Base-by-base conservation (phyloP, 2,797 vertebrate species). In the Discoglossus pictus region DNA sequence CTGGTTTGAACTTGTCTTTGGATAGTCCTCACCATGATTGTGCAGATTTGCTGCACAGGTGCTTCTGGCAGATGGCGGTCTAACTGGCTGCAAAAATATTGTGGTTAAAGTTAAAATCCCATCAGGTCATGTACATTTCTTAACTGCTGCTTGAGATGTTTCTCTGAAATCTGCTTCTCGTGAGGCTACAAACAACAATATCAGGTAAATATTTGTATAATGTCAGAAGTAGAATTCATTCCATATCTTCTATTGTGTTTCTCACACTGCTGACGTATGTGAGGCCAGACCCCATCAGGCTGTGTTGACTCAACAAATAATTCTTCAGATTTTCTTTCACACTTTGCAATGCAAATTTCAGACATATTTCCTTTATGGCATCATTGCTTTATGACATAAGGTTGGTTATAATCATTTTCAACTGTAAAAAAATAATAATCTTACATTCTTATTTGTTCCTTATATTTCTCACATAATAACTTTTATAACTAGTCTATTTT, bases 281-380 rank as follows among this genome's bases (percentile, higher is more conserved):
- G 25, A 70, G 46, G 31, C 51, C 50, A 52, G 52, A 25, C 35
- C 56, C 58, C 43, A 62, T 55, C 60, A 56, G 40, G 51, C 54
- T 36, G 44, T 70, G 43, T 70, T 70, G 42, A 70, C 68, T 63
- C 60, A 63, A 70, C 68, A 70, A 70, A 63, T 70, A 63, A 56
- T 63, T 56, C 60, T 58, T 38, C 24, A 58, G 52, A 48, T 63
- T 63, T 70, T 62, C 63, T 63, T 63, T 70, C 52, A 56, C 40
- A 54, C 50, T 34, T 21, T 35, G 50, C 43, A 62, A 55, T 56
- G 24, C 52, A 63, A 56, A 70, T 62, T 70, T 70, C 50, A 70
- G 38, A 70, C 55, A 70, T 70, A 48, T 27, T 70, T 70, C 17
- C 51, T 11, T 43, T 56, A 50, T 51, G 47, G 17, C 35, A 35